These are phyloP conservation scores for Orussus abietinus DNA, from an alignment of 1,140 invertebrate species.

Conservation along the genomic window DNA sequence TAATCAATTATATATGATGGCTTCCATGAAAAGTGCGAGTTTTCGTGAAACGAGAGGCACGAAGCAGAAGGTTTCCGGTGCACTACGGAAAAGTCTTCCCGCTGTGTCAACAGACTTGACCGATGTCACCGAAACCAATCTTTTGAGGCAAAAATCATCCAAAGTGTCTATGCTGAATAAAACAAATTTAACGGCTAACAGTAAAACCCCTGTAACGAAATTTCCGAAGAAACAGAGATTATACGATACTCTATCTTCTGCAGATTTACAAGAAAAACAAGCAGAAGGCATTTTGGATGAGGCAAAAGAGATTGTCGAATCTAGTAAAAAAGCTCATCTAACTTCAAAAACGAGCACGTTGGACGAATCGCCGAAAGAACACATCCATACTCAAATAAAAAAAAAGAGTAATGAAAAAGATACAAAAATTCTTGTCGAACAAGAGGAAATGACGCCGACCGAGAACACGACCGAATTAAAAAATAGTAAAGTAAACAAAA, in stretches of 20 bases:
- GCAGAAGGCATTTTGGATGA: not conserved
- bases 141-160: constrained; percentile 6
- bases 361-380: not conserved
- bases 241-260: constrained; percentile 34
- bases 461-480: not conserved
- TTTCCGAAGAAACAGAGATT: constrained; percentile 38
- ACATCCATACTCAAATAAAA: not conserved
- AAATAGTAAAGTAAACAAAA: not conserved
- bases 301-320: not conserved
- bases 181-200: constrained; percentile 11
- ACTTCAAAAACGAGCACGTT: constrained; percentile 7
- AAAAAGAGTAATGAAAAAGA: constrained; percentile 1
- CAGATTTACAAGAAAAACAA: constrained; percentile 14
- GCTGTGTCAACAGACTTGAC: constrained; percentile 3
- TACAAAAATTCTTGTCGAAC: not conserved
- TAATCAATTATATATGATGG: too few relatives aligned
- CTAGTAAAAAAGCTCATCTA: too few relatives aligned
- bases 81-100: constrained; percentile 10
- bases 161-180: constrained; percentile 21
- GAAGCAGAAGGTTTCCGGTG: not conserved
- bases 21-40: too few relatives aligned
- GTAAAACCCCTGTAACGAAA: constrained; percentile 26
- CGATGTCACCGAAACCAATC: constrained; percentile 7
- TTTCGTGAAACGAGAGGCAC: too few relatives aligned
- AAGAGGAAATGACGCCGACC: not conserved